Evolutionary conservation across 2,797 vertebrate species (phyloP), one percentile per base, ranked within the genome.

Genomic region (Arrhamphus sclerolepis): DNA sequence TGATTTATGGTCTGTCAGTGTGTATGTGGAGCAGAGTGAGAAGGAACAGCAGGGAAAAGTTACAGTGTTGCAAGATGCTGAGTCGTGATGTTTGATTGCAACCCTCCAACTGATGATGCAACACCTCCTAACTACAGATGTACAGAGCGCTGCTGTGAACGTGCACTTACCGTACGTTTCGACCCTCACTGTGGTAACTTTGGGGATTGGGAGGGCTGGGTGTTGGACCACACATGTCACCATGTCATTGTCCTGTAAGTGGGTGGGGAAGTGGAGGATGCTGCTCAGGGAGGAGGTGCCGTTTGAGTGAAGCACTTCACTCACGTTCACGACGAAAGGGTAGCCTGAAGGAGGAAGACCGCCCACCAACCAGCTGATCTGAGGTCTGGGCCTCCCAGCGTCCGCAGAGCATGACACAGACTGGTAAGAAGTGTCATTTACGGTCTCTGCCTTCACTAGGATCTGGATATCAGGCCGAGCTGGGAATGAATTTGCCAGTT

Each of bases 201-300:
- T 41, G 5, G 79, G 84, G 41, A 63, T 38, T 34, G 78, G 55
- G 56, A 92, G 72, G 51, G 90, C 69, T 4, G 53, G 77, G 71
- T 93, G 92, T 41, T 70, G 39, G 44, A 93, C 77, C 34, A 80
- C 63, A 18, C 92, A 93, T 54, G 74, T 85, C 44, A 92, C 80
- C 5, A 38, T 77, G 46, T 87, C 87, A 18, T 90, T 74, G 0
- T 91, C 83, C 66, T 89, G 91, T 20, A 90, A 68, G 62, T 77
- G 83, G 46, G 92, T 84, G 46, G 92, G 90, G 67, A 93, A 91
- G 31, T 34, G 82, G 10, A 93, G 89, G 44, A 72, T 2, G 75
- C 91, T 91, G 75, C 47, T 78, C 60, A 72, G 57, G 39, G 81
- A 88, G 60, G 26, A 60, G 46, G 89, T 92, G 54, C 85, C 85